Conservation (phyloP, 2,113 vertebrate genomes). For the Actenoides hombroni region DNA sequence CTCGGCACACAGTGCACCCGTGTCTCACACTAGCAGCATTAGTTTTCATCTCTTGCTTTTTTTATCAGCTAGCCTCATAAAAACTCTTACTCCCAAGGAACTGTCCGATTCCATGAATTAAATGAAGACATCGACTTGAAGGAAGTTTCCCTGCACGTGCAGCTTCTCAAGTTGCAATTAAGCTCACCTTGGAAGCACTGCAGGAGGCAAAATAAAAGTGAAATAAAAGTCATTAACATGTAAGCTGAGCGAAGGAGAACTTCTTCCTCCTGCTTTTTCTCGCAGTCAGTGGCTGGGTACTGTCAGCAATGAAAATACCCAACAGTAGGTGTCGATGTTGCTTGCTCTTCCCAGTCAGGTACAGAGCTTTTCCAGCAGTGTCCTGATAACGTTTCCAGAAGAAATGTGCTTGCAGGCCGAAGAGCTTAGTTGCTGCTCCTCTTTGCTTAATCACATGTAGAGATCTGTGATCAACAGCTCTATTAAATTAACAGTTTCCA, state of each 20-base stretch:
- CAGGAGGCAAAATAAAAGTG: not conserved
- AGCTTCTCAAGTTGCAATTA: not conserved
- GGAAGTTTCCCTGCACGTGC: not conserved
- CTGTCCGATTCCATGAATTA: not conserved
- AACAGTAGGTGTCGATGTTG: conserved; percentile 46
- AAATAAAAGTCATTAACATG: not conserved
- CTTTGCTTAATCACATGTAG: not conserved
- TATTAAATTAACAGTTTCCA: not conserved
- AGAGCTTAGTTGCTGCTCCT: not conserved
- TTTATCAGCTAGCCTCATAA: not conserved
- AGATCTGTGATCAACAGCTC: not conserved
- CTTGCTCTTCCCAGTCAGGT: not conserved
- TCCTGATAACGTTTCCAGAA: not conserved
- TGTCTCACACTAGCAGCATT: not conserved
- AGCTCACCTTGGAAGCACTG: not conserved
- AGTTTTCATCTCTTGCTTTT: not conserved
- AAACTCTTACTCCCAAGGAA: not conserved
- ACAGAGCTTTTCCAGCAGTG: not conserved
- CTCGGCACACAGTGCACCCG: not conserved
- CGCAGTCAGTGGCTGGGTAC: not conserved
- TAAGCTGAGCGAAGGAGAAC: not conserved
- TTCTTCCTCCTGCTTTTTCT: not conserved
- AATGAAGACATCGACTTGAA: not conserved
- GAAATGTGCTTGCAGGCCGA: not conserved
- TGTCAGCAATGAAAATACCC: not conserved